Evolutionary conservation across 2,113 vertebrate species (phyloP), one percentile per base, ranked within the genome.

Genomic region (Tursiops truncatus): DNA sequence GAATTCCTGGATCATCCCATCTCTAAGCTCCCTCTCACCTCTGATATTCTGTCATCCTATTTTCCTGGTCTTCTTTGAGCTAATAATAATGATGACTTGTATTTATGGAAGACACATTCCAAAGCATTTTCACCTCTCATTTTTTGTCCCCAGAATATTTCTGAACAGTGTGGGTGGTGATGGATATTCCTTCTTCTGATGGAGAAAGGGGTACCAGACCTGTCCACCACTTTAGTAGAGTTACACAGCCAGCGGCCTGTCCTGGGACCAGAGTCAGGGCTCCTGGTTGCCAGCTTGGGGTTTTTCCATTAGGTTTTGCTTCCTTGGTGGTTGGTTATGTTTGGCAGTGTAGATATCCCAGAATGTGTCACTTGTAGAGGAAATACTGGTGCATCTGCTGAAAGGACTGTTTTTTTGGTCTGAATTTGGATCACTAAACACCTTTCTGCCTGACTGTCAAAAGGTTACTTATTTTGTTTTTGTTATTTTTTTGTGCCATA

Each of bases 251-350:
- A 25, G 50, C 71, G 56, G 56, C 18, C 74, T 25, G 12, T 31
- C 21, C 62, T 63, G 73, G 73, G 26, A 36, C n/a, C 14, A 82
- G 93, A 68, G 33, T n/a, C 12, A 7, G 63, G 58, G 26, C n/a
- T 88, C 28, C 85, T 41, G 36, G 58, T 44, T 83, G 77, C 89
- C 97, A 89, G 77, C 50, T 12, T 90, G 83, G 96, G 89, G 53
- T 93, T 97, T 97, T 98, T 96, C 97, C 95, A 62, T 65, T 91
- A 50, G 80, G 70, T 25, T 82, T 50, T 65, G 71, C 90, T 73
- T 95, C 70, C 77, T 80, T 84, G 94, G 95, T 95, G 79, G 68
- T 73, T 76, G 96, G 81, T 91, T 89, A 58, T 83, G 90, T 62
- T 96, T 93, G 97, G 93, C 86, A 67, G 77, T 41, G 41, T 85